A percentile compares a stretch with the other conserved stretches of the same genome.
These are phyloP conservation scores for Galeruca laticollis DNA, from an alignment of 2,888 invertebrate genomes.

Conservation along the genomic window DNA sequence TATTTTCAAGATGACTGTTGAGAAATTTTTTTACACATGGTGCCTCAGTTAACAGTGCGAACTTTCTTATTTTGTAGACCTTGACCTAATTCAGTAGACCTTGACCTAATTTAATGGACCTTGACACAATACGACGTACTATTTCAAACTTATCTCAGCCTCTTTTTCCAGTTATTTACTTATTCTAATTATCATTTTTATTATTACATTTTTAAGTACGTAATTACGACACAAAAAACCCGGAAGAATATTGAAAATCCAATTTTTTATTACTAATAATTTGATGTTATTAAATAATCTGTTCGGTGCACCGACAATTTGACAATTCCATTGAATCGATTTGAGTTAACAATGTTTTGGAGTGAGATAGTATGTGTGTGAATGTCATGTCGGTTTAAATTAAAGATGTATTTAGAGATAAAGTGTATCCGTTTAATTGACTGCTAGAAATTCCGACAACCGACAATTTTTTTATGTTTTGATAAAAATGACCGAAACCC, in stretches of 20 bases:
- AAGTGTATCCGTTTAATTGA: constrained; percentile 31
- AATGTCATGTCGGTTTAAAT: constrained; percentile 24
- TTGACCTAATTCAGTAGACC: too few species aligned
- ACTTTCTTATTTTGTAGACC: too few species aligned
- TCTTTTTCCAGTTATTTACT: too few species aligned
- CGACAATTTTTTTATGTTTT: constrained; percentile 28
- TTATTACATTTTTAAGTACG: too few species aligned
- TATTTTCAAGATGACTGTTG: too few species aligned
- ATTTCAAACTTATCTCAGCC: too few species aligned
- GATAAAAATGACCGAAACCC: constrained; percentile 38
- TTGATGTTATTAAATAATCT: background rate
- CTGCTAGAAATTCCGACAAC: constrained; percentile 26
- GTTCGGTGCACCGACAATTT: background rate
- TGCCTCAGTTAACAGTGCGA: too few species aligned
- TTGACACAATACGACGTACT: too few species aligned
- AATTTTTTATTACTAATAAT: background rate
- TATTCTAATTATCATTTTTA: too few species aligned
- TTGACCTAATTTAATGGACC: too few species aligned
- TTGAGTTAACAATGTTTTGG: constrained; percentile 26
- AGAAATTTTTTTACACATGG: too few species aligned
- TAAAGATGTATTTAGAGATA: constrained; percentile 18
- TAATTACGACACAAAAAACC: background rate
- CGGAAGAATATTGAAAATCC: background rate
- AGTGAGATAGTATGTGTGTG: constrained; percentile 31
- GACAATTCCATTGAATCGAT: constrained; percentile 22